phyloP scores from a whole-genome alignment of 1,140 invertebrate species.

The Drosophila gunungcola region DNA sequence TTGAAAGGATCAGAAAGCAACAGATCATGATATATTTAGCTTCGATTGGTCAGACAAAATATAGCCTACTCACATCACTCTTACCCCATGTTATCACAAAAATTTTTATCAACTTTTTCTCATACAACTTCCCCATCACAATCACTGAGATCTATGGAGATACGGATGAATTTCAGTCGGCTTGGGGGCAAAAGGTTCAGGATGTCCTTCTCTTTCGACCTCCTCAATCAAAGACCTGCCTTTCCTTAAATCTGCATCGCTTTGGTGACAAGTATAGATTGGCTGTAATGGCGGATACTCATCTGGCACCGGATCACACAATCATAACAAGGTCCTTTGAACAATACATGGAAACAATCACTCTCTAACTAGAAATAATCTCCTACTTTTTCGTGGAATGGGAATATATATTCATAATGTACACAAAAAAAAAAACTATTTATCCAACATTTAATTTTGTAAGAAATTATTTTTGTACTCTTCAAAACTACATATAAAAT shows the following conservation, averaged over 20 bases:
- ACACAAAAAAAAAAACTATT: constrained; percentile 33
- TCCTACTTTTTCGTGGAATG: not conserved
- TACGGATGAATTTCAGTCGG: constrained; percentile 78
- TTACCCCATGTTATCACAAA: constrained; percentile 89
- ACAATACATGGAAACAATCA: constrained; percentile 74
- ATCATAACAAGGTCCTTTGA: constrained; percentile 76
- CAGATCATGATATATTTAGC: constrained; percentile 89
- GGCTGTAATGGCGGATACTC: constrained; percentile 91
- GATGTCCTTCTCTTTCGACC: constrained; percentile 91
- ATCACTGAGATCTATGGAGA: constrained; percentile 88
- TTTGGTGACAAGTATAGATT: constrained; percentile 89
- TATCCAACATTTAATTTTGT: constrained; percentile 6
- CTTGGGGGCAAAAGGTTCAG: constrained; percentile 89
- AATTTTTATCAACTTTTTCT: constrained; percentile 89
- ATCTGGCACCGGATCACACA: constrained; percentile 87
- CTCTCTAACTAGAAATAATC: constrained; percentile 36
- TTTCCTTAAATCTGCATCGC: constrained; percentile 91
- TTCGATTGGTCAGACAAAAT: constrained; percentile 88
- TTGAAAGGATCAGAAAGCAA: constrained; percentile 87
- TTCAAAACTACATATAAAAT: no score
- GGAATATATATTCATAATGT: constrained; percentile 3
- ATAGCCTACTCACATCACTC: constrained; percentile 88
- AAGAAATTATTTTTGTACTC: no score
- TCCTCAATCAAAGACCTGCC: constrained; percentile 92
- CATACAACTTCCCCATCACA: constrained; percentile 89